Evolutionary conservation across 2,797 vertebrate species (phyloP).

Genomic region (Telmatherina bonti): DNA sequence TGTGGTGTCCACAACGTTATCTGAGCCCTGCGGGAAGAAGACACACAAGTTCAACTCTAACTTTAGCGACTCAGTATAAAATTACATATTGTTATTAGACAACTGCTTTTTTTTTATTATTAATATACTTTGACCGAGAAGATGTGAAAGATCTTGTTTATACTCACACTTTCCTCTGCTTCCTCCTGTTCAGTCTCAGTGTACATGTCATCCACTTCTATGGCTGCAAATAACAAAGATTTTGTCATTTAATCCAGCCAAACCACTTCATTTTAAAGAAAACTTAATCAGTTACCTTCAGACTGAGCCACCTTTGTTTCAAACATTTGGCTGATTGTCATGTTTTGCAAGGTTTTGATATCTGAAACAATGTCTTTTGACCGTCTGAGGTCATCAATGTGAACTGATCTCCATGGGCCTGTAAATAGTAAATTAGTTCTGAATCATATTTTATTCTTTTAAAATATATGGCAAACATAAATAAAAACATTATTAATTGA

Average conservation of each 20-base stretch:
- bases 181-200: conserved; percentile 46
- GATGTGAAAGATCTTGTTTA: background rate
- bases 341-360: conserved; percentile 86
- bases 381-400: conserved; percentile 92
- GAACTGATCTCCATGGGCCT: conserved; percentile 94
- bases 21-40: conserved; percentile 47
- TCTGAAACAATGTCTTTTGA: conserved; percentile 90
- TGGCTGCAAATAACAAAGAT: conserved; percentile 63
- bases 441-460: conserved; percentile 8
- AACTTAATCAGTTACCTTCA: conserved; percentile 67
- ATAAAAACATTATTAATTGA: background rate
- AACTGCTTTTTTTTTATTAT: background rate
- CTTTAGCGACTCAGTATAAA: background rate
- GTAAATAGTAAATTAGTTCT: conserved; percentile 9
- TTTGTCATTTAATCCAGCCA: background rate
- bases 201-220: conserved; percentile 79
- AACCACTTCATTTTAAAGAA: background rate
- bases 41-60: conserved; percentile 14
- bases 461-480: background rate
- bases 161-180: conserved; percentile 68
- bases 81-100: background rate
- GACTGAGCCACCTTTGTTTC: conserved; percentile 50
- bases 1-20: conserved; percentile 87
- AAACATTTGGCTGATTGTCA: conserved; percentile 93
- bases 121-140: background rate